phyloP scores from a whole-genome alignment of 2,888 invertebrate genomes.

The Pachliopta kotzebuea region DNA sequence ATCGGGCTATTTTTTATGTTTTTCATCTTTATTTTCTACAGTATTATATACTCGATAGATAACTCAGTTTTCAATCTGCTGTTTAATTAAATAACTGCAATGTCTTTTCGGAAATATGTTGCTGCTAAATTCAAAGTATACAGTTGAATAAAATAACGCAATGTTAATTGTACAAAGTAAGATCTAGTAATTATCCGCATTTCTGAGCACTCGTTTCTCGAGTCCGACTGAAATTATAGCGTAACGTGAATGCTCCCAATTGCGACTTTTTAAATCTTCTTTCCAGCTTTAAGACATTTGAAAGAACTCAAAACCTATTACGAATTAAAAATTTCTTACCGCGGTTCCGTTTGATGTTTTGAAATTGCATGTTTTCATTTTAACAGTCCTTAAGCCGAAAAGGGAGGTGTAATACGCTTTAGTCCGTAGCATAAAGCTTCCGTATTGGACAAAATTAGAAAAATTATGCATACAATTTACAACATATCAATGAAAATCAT shows the following conservation, averaged over 20 bases:
- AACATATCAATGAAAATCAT: too few species aligned
- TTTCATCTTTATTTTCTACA: too few species aligned
- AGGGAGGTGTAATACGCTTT: not conserved
- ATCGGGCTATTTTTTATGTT: too few species aligned
- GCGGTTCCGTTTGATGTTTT: not conserved
- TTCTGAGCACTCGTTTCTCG: not conserved
- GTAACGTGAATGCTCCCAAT: not conserved
- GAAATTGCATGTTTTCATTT: not conserved
- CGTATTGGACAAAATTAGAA: too few species aligned
- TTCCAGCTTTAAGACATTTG: not conserved
- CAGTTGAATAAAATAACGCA: not conserved
- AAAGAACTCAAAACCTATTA: constrained; percentile 2
- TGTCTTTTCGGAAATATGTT: not conserved
- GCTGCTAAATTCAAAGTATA: not conserved
- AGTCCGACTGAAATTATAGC: not conserved
- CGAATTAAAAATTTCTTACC: not conserved
- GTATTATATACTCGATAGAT: too few species aligned
- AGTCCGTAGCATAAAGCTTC: not conserved
- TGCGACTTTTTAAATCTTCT: constrained; percentile 2
- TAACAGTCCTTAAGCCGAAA: not conserved
- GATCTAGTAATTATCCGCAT: constrained; percentile 5
- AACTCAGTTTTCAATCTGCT: too few species aligned
- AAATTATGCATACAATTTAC: too few species aligned
- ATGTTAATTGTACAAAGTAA: not conserved
- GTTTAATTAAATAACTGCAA: not conserved